phyloP scores from a whole-genome alignment of 2,888 invertebrate species.

The Lutraria lutraria region DNA sequence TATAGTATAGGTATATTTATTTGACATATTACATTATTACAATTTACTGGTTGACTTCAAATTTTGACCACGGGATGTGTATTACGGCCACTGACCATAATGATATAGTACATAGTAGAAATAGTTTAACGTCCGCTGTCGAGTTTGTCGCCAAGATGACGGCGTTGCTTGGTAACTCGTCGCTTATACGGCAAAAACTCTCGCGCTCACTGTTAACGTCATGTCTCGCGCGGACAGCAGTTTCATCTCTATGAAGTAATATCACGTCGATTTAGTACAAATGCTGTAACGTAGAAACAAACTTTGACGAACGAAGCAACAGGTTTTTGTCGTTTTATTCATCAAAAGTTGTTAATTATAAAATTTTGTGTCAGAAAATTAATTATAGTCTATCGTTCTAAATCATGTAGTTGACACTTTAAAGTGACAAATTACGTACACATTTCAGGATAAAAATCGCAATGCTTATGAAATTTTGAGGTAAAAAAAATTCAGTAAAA shows the following conservation, averaged over 20 bases:
- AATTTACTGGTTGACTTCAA: conserved; percentile 32
- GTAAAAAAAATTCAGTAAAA: neutral
- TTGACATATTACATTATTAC: conserved; percentile 51
- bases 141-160: conserved; percentile 62
- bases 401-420: conserved; percentile 43
- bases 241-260: conserved; percentile 43
- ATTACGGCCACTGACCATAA: conserved; percentile 43
- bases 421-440: conserved; percentile 43
- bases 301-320: conserved; percentile 33
- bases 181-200: conserved; percentile 49
- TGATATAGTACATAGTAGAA: conserved; percentile 61
- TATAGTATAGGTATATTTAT: conserved; percentile 45
- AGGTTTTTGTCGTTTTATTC: conserved; percentile 41
- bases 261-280: conserved; percentile 40
- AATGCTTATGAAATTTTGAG: conserved; percentile 21
- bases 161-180: conserved; percentile 43
- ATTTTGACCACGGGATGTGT: conserved; percentile 30
- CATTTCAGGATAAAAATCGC: conserved; percentile 11
- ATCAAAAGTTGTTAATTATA: conserved; percentile 34
- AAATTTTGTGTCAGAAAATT: conserved; percentile 40
- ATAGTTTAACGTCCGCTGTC: conserved; percentile 67
- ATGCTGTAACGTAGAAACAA: conserved; percentile 23
- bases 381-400: conserved; percentile 39
- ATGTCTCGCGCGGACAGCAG: conserved; percentile 47
- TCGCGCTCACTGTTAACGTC: conserved; percentile 46